Evolutionary conservation across 1,140 invertebrate genomes (phyloP), one percentile per base, ranked within the genome.

Genomic region (Neodiprion virginianus): DNA sequence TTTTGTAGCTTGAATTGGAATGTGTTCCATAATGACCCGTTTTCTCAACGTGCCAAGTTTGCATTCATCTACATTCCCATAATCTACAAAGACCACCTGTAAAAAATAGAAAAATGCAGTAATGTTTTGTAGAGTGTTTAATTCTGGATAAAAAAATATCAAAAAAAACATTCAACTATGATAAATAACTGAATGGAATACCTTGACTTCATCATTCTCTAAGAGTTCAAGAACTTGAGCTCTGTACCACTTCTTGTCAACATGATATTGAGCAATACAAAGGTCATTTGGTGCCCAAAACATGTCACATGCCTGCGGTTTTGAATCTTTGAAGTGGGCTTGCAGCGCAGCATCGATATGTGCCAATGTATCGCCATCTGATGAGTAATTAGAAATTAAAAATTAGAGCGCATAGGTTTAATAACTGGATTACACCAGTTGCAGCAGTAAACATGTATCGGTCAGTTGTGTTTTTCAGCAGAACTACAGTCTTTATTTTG

Each of bases 221-320:
- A 67, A 14, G 66, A 85, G 79, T 69, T 81, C 12, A 7, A 81
- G 12, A 7, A 90, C 78, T 80, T 79, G 83, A 47, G 82, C 90
- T 73, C 90, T 82, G 69, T 91, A 90, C 87, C 93, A 93, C 11
- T 86, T 85, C 4, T 90, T 86, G 80, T 95, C 91, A 7, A 88
- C 14, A 77, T 90, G 89, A 83, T 90, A 95, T 69, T 88, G 86
- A 0, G 90, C 93, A 14, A 93, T 85, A 76, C 93, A 94, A 0
- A 92, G 85, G 73, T 94, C 91, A 1, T 91, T 92, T 3, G 83
- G 78, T 67, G 79, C 76, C 92, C 91, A 92, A 73, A 84, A 83
- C 11, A 83, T 77, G 76, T 89, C 88, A 72, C 85, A 83, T 48
- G 88, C 83, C 76, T 90, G 89, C 0, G 88, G 83, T 47, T 85